These are phyloP conservation scores for Monochamus alternatus DNA, from an alignment of 2,888 invertebrate species.

Conservation along the genomic window DNA sequence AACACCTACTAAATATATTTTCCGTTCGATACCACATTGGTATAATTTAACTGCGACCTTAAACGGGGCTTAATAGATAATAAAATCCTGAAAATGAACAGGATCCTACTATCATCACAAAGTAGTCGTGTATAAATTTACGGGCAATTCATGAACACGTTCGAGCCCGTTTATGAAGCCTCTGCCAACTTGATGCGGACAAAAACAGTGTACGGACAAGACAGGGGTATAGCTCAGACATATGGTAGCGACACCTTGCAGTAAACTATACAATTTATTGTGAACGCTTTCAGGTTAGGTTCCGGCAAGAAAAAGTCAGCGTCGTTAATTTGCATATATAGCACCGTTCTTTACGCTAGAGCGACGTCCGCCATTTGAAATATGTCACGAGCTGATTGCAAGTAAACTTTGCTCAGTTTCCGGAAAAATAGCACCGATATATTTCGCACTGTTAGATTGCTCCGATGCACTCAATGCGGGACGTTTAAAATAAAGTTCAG, in stretches of 20 bases:
- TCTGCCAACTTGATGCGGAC: constrained; percentile 61
- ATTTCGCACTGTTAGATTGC: constrained; percentile 23
- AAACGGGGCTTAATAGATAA: constrained; percentile 25
- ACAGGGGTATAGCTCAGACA: constrained; percentile 62
- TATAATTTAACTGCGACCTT: constrained; percentile 16
- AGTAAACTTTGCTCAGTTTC: constrained; percentile 43
- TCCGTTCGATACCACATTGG: constrained; percentile 16
- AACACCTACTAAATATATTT: constrained; percentile 33
- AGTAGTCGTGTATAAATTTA: constrained; percentile 54
- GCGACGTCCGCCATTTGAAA: constrained; percentile 56
- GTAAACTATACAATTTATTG: constrained; percentile 65
- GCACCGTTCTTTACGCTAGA: constrained; percentile 61
- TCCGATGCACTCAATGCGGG: constrained; percentile 21
- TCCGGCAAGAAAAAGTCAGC: constrained; percentile 63
- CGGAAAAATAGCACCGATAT: constrained; percentile 45
- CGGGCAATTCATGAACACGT: constrained; percentile 53
- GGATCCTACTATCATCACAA: constrained; percentile 42
- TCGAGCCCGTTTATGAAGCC: constrained; percentile 52
- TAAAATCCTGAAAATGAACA: constrained; percentile 25
- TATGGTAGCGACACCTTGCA: constrained; percentile 64
- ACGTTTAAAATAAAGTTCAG: constrained; percentile 9
- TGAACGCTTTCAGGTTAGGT: constrained; percentile 57
- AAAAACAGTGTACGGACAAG: constrained; percentile 60
- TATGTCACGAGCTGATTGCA: constrained; percentile 55
- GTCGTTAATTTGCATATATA: constrained; percentile 66